phyloP scores from a whole-genome alignment of 1,140 invertebrate species.

The Trissolcus basalis region DNA sequence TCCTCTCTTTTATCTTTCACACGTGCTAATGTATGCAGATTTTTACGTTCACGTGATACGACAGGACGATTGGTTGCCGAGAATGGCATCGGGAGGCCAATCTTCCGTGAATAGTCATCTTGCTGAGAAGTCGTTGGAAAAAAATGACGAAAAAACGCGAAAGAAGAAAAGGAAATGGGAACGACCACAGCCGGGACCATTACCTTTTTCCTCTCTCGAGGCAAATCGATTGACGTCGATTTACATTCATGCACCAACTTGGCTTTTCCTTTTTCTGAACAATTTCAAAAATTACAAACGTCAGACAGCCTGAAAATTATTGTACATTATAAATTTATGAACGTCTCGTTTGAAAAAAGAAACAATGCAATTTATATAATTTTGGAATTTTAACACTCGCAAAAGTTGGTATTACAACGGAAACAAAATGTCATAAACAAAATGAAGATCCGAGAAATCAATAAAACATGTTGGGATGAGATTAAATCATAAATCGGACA shows the following conservation, averaged over 20 bases:
- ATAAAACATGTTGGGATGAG: too few species aligned
- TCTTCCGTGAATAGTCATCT: conserved; percentile 47
- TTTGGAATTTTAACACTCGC: too few species aligned
- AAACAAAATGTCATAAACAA: too few species aligned
- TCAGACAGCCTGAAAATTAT: too few species aligned
- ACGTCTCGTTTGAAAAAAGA: too few species aligned
- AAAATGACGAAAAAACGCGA: conserved; percentile 36
- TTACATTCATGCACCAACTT: conserved; percentile 12
- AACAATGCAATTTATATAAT: too few species aligned
- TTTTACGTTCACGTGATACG: conserved; percentile 32
- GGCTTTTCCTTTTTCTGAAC: background rate
- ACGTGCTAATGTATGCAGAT: conserved; percentile 25
- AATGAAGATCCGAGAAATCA: too few species aligned
- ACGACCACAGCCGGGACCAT: conserved; percentile 49
- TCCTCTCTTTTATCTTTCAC: conserved; percentile 8
- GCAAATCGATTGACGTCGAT: background rate
- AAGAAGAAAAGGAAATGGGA: conserved; percentile 42
- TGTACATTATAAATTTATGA: too few species aligned
- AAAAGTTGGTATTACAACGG: too few species aligned
- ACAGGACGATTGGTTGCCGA: conserved; percentile 22
- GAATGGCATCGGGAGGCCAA: conserved; percentile 38
- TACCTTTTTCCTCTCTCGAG: conserved; percentile 51
- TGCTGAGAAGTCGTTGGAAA: conserved; percentile 21
- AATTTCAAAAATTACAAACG: background rate
- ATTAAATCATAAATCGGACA: too few species aligned